Base-by-base conservation (phyloP, 2,797 vertebrate genomes). In the Ataeniobius toweri region DNA sequence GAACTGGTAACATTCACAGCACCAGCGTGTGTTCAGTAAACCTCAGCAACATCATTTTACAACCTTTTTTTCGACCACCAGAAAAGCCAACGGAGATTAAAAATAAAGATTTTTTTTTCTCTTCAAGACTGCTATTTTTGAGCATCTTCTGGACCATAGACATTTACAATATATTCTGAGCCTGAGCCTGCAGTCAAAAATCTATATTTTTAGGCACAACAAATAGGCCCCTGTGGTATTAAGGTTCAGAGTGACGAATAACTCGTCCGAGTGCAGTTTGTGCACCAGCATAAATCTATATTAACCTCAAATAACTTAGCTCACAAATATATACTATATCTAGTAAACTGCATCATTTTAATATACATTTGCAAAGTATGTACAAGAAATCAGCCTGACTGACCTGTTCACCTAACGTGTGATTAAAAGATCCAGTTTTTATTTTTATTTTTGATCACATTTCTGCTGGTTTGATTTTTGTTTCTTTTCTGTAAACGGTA, bases 401-500 rank as follows among this genome's bases (percentile, higher is more conserved):
- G 87, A 89, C 87, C 82, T 78, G 89, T 94, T 84, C 89, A 93
- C 91, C 80, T 89, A 68, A 89, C 58, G 1, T 31, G 72, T 68
- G 61, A 71, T 87, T 93, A 85, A 92, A 88, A 71, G 76, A 86
- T 82, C 89, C 71, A 0, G 84, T 93, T 96, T 95, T 96, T 10
- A 97, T 96, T 96, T 96, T 89, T 91, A 73, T 85, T 79, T 82
- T 76, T 81, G 76, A 93, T 88, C 92, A 91, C 94, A 80, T 87
- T 91, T 93, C 83, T 94, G 94, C 95, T 95, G 94, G 91, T 88
- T 92, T 92, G 90, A 94, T 93, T 93, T 94, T 93, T 95, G 86
- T 89, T 85, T 93, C 93, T 87, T 92, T 91, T 92, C 86, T 94
- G 95, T 95, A 94, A 95, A 96, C 95, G 94, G 80, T 92, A 92